phyloP scores from a whole-genome alignment of 2,888 invertebrate genomes.

The Hirtodrosophila trivittata region DNA sequence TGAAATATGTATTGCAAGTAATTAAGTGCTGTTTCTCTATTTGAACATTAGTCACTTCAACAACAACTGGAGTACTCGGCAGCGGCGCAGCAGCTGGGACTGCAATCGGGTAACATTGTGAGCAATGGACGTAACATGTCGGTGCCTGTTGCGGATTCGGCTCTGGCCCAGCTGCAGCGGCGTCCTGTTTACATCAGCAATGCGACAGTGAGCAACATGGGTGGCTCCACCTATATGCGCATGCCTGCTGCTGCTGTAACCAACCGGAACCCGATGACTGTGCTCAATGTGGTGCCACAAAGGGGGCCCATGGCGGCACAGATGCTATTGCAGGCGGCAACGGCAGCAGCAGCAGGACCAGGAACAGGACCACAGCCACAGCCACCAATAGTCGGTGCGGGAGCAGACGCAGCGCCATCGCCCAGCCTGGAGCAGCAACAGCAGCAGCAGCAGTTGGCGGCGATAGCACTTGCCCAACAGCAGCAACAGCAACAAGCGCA shows the following conservation, averaged over 20 bases:
- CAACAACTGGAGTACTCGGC: conserved; percentile 68
- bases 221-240: conserved; percentile 77
- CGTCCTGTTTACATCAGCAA: conserved; percentile 82
- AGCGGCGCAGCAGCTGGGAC: conserved; percentile 71
- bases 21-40: no score
- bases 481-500: conserved; percentile 51
- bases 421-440: conserved; percentile 47
- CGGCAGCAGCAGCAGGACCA: conserved; percentile 34
- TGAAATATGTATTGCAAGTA: conserved; percentile 10
- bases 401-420: conserved; percentile 27
- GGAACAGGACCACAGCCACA: conserved; percentile 20
- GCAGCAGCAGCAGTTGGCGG: conserved; percentile 45
- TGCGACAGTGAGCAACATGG: conserved; percentile 66
- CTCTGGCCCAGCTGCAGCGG: conserved; percentile 78
- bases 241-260: conserved; percentile 81
- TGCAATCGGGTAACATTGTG: conserved; percentile 78
- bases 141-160: conserved; percentile 77
- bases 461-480: conserved; percentile 17
- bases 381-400: conserved; percentile 17
- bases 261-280: conserved; percentile 80
- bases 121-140: conserved; percentile 69
- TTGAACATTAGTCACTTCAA: conserved; percentile 40
- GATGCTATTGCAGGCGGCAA: conserved; percentile 70
- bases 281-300: conserved; percentile 79
- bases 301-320: conserved; percentile 72